Evolutionary conservation across 2,888 invertebrate genomes (phyloP).

Genomic region (Thalpophila matura): DNA sequence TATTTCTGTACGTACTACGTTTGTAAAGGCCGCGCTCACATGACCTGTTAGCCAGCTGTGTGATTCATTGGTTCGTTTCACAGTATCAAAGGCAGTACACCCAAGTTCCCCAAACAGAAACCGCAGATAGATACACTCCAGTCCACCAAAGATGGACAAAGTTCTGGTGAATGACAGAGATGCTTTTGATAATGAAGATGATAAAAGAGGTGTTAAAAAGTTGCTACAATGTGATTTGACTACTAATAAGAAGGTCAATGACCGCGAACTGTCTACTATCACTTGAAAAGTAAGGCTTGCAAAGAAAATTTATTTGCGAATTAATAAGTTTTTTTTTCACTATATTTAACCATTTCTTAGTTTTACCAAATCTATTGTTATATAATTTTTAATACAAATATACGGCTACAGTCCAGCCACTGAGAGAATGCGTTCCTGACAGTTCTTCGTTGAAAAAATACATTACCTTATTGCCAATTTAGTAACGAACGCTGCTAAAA

Average conservation of each 20-base stretch:
- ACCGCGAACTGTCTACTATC: too few relatives aligned
- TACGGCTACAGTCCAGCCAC: too few relatives aligned
- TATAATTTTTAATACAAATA: too few relatives aligned
- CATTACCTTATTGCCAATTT: conserved; percentile 1
- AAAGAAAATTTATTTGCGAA: too few relatives aligned
- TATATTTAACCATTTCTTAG: too few relatives aligned
- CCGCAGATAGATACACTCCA: not conserved
- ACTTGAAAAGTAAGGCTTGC: too few relatives aligned
- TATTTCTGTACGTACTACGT: not conserved
- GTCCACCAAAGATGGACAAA: not conserved
- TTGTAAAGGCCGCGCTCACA: not conserved
- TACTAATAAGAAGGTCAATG: too few relatives aligned
- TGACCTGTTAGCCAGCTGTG: not conserved
- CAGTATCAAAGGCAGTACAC: conserved; percentile 23
- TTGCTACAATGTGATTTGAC: too few relatives aligned
- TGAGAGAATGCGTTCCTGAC: too few relatives aligned
- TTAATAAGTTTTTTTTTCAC: too few relatives aligned
- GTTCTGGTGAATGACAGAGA: not conserved
- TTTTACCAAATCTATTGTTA: too few relatives aligned
- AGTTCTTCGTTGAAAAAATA: not conserved
- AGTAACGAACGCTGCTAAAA: conserved; percentile 25
- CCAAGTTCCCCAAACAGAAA: not conserved
- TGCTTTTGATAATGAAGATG: conserved; percentile 11
- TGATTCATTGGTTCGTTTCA: conserved; percentile 19
- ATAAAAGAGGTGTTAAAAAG: too few relatives aligned